A percentile compares a stretch with the other conserved stretches of the same genome.
These are phyloP conservation scores for Tetramorium simillimum DNA, from an alignment of 1,140 invertebrate genomes.

Conservation along the genomic window DNA sequence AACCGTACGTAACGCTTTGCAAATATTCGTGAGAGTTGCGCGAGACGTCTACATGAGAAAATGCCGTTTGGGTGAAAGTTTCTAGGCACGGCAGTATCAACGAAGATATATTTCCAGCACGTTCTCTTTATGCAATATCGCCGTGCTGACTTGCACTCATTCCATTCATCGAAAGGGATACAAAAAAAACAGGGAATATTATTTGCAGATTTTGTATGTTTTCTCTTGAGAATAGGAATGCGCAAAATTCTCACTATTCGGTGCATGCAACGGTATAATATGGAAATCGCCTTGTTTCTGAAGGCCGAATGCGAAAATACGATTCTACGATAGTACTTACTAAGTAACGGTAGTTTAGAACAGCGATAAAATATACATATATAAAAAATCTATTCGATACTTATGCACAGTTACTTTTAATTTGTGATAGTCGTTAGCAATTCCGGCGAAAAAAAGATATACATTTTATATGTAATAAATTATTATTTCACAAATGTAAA, in stretches of 20 bases:
- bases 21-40: slow-evolving; percentile 68
- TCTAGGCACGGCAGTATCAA: slow-evolving; percentile 26
- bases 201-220: slow-evolving; percentile 50
- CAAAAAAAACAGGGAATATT: slow-evolving; percentile 29
- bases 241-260: slow-evolving; percentile 1
- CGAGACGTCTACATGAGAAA: slow-evolving; percentile 52
- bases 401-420: neutral
- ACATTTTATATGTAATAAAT: neutral
- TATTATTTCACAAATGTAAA: neutral
- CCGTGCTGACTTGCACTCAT: slow-evolving; percentile 36
- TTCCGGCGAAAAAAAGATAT: neutral
- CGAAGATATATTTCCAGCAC: slow-evolving; percentile 54
- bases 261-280: neutral
- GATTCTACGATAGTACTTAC: neutral
- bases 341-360: neutral
- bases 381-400: no score
- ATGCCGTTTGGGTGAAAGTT: slow-evolving; percentile 69
- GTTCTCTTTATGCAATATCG: slow-evolving; percentile 61
- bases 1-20: slow-evolving; percentile 27
- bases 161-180: slow-evolving; percentile 18
- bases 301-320: neutral
- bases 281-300: neutral
- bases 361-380: neutral
- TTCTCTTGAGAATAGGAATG: neutral
- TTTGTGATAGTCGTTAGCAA: neutral